Conservation (phyloP, 2,888 invertebrate genomes). For the Erpobdella octoculata region DNA sequence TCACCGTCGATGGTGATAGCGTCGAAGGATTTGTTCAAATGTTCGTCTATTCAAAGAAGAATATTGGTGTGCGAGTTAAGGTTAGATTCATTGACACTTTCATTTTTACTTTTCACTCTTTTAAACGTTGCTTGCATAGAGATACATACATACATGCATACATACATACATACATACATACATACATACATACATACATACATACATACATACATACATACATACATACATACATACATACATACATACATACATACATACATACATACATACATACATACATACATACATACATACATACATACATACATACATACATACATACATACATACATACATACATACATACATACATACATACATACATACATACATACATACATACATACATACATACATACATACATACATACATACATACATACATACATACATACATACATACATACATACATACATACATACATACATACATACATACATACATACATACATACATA, state of each 20-base stretch:
- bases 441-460: no score
- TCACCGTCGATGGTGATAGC: slow-evolving; percentile 17
- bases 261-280: slow-evolving; percentile 20
- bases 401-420: neutral
- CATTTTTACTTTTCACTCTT: neutral
- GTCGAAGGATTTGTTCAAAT: slow-evolving; percentile 29
- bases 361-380: neutral
- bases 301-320: slow-evolving; percentile 27
- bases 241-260: slow-evolving; percentile 20
- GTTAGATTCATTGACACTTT: slow-evolving; percentile 1
- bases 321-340: slow-evolving; percentile 22
- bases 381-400: neutral
- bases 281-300: slow-evolving; percentile 13
- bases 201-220: slow-evolving; percentile 14
- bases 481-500: no score
- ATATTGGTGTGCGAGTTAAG: neutral
- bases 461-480: no score
- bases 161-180: neutral
- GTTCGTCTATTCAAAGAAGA: slow-evolving; percentile 12
- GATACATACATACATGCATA: neutral
- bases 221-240: slow-evolving; percentile 20
- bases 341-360: slow-evolving; percentile 8
- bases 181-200: slow-evolving; percentile 14
- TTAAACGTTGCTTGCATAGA: neutral
- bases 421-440: no score